A percentile compares a stretch with the other conserved stretches of the same genome.
These are phyloP conservation scores for Phycodurus eques DNA, from an alignment of 2,113 vertebrate genomes.

Conservation along the genomic window DNA sequence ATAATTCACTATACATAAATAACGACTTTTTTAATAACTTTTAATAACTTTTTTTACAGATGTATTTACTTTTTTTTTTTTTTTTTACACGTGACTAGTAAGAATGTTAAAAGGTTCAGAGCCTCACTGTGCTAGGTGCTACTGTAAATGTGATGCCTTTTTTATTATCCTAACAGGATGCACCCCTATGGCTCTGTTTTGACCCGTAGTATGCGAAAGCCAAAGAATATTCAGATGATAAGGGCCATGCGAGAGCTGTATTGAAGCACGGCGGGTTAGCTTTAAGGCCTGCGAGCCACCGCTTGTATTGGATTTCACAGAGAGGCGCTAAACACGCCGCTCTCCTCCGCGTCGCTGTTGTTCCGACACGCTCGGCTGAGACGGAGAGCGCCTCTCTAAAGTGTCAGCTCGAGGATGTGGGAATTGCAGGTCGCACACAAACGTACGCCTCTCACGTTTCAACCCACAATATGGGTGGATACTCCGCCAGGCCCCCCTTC, in stretches of 20 bases:
- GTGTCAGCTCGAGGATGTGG: constrained; percentile 67
- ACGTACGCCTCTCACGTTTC: constrained; percentile 60
- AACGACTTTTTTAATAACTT: too few relatives aligned
- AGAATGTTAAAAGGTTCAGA: background rate
- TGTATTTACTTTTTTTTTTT: background rate
- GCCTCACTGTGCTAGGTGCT: background rate
- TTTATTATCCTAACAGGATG: background rate
- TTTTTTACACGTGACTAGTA: too few relatives aligned
- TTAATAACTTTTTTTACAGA: background rate
- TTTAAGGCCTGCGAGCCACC: constrained; percentile 33
- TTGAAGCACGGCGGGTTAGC: background rate
- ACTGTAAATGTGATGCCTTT: constrained; percentile 1
- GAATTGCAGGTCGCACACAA: constrained; percentile 64
- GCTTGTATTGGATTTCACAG: constrained; percentile 75
- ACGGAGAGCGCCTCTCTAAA: constrained; percentile 55
- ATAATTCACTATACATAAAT: background rate
- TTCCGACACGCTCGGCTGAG: constrained; percentile 70
- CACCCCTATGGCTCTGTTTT: background rate
- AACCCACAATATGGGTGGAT: constrained; percentile 52
- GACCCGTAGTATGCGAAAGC: background rate
- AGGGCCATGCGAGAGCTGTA: background rate
- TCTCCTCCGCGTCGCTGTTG: constrained; percentile 66
- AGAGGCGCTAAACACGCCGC: constrained; percentile 71
- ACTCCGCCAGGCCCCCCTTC: constrained; percentile 30
- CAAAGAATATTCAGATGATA: background rate